Conservation (phyloP, 30 jellyfish, hydroid and myxozoan genomes). For the Catostylus mosaicus region DNA sequence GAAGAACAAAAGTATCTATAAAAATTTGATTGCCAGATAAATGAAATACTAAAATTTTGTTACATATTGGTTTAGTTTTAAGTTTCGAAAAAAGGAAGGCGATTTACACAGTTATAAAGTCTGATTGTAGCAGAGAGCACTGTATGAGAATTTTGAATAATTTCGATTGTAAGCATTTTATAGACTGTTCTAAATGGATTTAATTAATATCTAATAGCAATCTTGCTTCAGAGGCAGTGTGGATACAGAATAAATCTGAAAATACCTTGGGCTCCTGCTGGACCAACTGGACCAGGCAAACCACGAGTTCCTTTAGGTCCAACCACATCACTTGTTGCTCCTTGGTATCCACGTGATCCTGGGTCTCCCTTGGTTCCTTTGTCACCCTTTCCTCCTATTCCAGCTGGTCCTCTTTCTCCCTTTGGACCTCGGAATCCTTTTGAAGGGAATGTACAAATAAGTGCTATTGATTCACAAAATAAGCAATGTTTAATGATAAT, state of each 20-base stretch:
- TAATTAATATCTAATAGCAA: not conserved
- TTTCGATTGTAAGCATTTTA: not conserved
- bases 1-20: not conserved
- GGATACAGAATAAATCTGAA: not conserved
- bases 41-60: not conserved
- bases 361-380: slow-evolving; percentile 91
- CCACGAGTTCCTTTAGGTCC: slow-evolving; percentile 99
- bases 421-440: slow-evolving; percentile 64
- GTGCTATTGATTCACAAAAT: not conserved
- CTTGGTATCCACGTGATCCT: slow-evolving; percentile 88
- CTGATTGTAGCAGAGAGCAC: too few species aligned
- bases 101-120: too few species aligned
- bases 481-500: not conserved
- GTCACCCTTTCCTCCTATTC: slow-evolving; percentile 83
- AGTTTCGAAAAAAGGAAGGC: too few species aligned
- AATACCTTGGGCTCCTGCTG: slow-evolving; percentile 73
- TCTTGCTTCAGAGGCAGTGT: not conserved
- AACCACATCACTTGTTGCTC: slow-evolving; percentile 79
- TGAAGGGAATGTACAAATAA: not conserved
- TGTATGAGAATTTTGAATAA: too few species aligned
- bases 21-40: not conserved
- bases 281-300: slow-evolving; percentile 79
- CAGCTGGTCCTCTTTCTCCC: slow-evolving; percentile 85
- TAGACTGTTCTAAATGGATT: not conserved
- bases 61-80: not conserved